Evolutionary conservation across 2,113 vertebrate species (phyloP).

Genomic region (Anser brachyrhynchus): DNA sequence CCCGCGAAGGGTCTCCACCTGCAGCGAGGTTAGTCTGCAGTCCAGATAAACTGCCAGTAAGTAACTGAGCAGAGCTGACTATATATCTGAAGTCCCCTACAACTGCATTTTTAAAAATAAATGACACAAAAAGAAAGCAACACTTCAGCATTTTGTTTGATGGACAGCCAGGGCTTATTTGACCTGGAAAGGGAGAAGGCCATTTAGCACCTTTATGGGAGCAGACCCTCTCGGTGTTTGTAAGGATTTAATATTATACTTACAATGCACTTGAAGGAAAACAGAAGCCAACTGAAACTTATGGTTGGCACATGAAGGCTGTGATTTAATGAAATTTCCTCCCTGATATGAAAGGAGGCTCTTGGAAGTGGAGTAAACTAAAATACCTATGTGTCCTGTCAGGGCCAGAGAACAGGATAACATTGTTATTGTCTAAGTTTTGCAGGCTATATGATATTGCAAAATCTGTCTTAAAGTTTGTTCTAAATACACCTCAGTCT

Average conservation of each 20-base stretch:
- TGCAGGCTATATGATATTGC: background rate
- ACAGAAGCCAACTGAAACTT: background rate
- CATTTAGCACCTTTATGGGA: constrained; percentile 2
- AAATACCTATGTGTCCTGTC: background rate
- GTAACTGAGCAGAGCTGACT: background rate
- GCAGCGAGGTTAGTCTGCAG: background rate
- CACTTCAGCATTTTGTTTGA: background rate
- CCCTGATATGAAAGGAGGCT: background rate
- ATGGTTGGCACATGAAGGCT: background rate
- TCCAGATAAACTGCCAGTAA: constrained; percentile 16
- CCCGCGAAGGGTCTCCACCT: background rate
- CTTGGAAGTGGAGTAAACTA: background rate
- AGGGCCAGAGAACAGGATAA: background rate
- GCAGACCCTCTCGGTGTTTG: background rate
- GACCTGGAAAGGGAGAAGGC: background rate
- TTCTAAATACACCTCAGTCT: background rate
- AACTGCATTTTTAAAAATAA: constrained; percentile 3
- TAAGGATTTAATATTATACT: constrained; percentile 28
- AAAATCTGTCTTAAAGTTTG: background rate
- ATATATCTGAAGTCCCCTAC: background rate
- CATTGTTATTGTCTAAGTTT: background rate
- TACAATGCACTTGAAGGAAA: constrained; percentile 18
- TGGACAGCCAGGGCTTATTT: background rate
- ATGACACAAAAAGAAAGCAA: background rate
- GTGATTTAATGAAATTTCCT: constrained; percentile 40